phyloP scores from a whole-genome alignment of 2,797 vertebrate species.

The Eulemur albifrons region DNA sequence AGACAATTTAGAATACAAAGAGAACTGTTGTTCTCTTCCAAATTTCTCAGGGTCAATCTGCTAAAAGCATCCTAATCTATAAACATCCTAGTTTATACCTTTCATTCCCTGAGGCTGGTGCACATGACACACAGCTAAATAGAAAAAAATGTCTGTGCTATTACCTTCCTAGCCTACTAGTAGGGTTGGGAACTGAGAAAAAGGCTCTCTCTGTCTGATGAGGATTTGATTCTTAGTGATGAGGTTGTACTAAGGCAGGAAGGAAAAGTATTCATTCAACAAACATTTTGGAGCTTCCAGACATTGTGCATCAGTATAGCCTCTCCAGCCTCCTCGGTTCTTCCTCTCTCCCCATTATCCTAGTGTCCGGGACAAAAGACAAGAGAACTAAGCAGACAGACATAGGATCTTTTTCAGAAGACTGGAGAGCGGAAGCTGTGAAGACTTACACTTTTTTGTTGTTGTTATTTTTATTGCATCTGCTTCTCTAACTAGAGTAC shows the following conservation, averaged over 20 bases:
- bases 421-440: not conserved
- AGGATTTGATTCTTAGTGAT: not conserved
- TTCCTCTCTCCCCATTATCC: not conserved
- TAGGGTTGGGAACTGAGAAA: not conserved
- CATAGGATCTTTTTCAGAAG: not conserved
- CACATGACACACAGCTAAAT: not conserved
- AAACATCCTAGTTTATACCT: not conserved
- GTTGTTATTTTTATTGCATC: not conserved
- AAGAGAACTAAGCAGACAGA: not conserved
- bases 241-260: not conserved
- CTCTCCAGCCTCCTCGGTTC: not conserved
- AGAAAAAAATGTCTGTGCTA: not conserved
- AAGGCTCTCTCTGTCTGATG: not conserved
- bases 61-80: not conserved
- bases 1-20: not conserved
- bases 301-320: fast-evolving
- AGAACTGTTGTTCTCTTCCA: not conserved
- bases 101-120: not conserved
- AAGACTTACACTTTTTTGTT: not conserved
- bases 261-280: not conserved
- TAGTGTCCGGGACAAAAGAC: not conserved
- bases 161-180: not conserved
- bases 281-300: not conserved
- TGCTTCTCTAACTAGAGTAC: not conserved
- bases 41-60: not conserved